Conservation (phyloP, 2,888 invertebrate genomes). For the Coronaproctus castanopsis region DNA sequence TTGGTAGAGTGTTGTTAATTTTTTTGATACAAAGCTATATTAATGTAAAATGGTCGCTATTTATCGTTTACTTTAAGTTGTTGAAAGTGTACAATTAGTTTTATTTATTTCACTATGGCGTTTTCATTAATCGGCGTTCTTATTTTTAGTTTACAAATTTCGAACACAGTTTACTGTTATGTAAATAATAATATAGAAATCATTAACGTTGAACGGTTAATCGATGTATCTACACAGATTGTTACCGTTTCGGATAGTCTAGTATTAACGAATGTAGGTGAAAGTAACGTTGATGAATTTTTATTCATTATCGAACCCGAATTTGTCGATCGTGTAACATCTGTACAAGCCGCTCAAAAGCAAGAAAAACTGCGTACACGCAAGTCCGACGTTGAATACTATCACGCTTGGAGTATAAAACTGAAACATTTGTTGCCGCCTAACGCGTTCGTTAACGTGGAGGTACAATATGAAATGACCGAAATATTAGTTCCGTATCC, state of each 20-base stretch:
- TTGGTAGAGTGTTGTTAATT: too few relatives aligned
- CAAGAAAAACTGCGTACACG: constrained; percentile 25
- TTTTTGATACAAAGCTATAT: too few relatives aligned
- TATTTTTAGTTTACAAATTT: too few relatives aligned
- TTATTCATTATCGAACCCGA: constrained; percentile 46
- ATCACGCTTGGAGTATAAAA: constrained; percentile 8
- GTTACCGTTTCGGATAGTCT: constrained; percentile 50
- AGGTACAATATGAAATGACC: constrained; percentile 51
- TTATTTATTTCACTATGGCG: too few relatives aligned
- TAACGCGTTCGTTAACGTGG: constrained; percentile 26
- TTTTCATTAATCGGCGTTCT: too few relatives aligned
- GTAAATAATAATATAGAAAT: constrained; percentile 2
- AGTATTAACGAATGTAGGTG: constrained; percentile 63
- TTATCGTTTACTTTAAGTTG: too few relatives aligned
- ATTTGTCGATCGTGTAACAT: constrained; percentile 44
- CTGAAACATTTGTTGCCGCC: constrained; percentile 1
- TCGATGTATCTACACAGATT: constrained; percentile 74
- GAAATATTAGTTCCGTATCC: constrained; percentile 68
- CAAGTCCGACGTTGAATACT: constrained; percentile 24
- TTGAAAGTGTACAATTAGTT: too few relatives aligned
- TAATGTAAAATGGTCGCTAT: too few relatives aligned
- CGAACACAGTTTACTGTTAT: too few relatives aligned
- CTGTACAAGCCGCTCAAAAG: constrained; percentile 42
- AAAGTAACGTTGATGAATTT: constrained; percentile 45
- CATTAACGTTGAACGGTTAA: constrained; percentile 57